Base-by-base conservation (phyloP, 2,888 invertebrate species). In the Cephus spinipes region DNA sequence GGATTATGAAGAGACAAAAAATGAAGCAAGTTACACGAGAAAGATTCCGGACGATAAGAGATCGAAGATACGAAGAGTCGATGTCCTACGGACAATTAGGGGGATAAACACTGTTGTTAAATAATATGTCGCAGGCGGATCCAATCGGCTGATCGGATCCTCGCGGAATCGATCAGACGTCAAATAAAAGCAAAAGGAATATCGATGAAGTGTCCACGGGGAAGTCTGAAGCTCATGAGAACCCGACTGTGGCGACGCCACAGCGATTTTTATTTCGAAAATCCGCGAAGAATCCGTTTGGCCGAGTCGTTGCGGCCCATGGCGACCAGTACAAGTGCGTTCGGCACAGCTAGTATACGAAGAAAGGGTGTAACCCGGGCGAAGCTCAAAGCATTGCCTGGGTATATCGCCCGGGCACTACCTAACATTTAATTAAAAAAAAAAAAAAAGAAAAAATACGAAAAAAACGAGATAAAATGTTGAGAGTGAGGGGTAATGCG, bases 311-410 rank as follows among this genome's bases (percentile, higher is more conserved):
- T 84, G 83, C 81, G 85, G 86, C 79, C 82, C 77, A 80, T 85
- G 83, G 88, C 90, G 91, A 91, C 88, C 90, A 91, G 91, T 91
- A 91, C 91, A 91, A 91, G 91, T 91, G 91, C 91, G 84, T 90
- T 88, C 87, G 88, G 91, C 91, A 91, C 91, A 91, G 90, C 91
- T 91, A 91, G 91, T 91, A 91, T 91, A 91, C 91, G 91, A 91
- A 85, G 88, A 83, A 85, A 86, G 84, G 55, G 55, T 55, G 55
- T 55, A 86, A 86, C 85, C 87, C 83, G 85, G 82, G 80, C 86
- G 85, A 86, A 85, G 87, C 88, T 87, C 80, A 85, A 87, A 88
- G 84, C 87, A 84, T 82, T 82, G 86, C 83, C 78, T 84, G 82
- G 82, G 86, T 88, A 87, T 88, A 85, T 84, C 55, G 55, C 55